These are phyloP conservation scores for Catalaphyllia jardinei DNA, from an alignment of 64 coral and sea anemone species.

Conservation along the genomic window DNA sequence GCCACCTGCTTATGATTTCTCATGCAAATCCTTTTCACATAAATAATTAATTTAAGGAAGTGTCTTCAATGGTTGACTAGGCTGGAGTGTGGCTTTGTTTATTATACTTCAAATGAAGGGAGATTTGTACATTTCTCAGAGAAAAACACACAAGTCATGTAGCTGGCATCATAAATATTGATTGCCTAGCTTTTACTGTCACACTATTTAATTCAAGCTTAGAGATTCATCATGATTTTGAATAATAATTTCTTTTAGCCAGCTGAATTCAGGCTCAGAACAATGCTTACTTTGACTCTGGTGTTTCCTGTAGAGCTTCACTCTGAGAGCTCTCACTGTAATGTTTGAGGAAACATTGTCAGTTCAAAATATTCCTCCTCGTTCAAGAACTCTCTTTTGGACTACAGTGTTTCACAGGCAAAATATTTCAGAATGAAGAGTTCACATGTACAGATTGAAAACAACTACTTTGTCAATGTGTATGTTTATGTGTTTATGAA, in stretches of 20 bases:
- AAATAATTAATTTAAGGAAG: conserved; percentile 21
- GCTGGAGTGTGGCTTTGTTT: not conserved
- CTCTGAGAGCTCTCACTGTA: not conserved
- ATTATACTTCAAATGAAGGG: not conserved
- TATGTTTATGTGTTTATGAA: conserved; percentile 70
- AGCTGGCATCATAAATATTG: not conserved
- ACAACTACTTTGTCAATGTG: conserved; percentile 74
- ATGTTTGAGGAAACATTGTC: not conserved
- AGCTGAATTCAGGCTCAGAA: conserved; percentile 3
- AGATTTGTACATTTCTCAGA: not conserved
- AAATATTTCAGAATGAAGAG: conserved; percentile 20
- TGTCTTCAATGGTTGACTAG: conserved; percentile 16
- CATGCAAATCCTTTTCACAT: conserved; percentile 24
- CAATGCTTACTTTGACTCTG: conserved; percentile 9
- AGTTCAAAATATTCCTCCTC: not conserved
- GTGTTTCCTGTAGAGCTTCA: not conserved
- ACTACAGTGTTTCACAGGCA: not conserved
- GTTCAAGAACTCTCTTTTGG: not conserved
- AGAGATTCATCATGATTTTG: not conserved
- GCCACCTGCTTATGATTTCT: conserved; percentile 18
- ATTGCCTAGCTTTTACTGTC: not conserved
- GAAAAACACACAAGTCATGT: not conserved
- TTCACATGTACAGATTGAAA: conserved; percentile 48
- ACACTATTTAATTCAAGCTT: not conserved
- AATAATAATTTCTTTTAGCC: not conserved